Conservation (phyloP, 2,797 vertebrate genomes). For the Knipowitschia caucasica region DNA sequence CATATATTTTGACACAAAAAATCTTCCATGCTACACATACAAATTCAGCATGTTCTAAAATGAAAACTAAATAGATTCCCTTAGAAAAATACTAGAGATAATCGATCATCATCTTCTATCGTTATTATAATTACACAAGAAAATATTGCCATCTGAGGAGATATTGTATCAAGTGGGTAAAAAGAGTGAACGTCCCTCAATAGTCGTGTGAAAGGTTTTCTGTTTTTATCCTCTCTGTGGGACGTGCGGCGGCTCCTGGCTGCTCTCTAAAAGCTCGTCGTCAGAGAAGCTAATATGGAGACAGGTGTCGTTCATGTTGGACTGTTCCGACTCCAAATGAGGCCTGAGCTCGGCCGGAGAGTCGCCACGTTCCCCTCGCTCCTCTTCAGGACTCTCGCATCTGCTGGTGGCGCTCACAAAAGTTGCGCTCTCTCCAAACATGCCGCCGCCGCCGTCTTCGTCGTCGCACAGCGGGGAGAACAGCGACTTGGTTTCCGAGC, state of each 20-base stretch:
- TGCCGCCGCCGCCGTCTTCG: slow-evolving; percentile 73
- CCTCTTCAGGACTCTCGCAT: slow-evolving; percentile 64
- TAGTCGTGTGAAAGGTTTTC: too few species aligned
- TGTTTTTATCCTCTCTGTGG: slow-evolving; percentile 57
- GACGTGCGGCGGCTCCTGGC: slow-evolving; percentile 50
- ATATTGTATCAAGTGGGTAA: slow-evolving; percentile 39
- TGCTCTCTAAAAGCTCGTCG: slow-evolving; percentile 77
- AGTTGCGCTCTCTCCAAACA: slow-evolving; percentile 57
- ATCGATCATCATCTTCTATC: slow-evolving; percentile 54
- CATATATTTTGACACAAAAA: too few species aligned
- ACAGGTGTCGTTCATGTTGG: slow-evolving; percentile 75
- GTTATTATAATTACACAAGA: slow-evolving; percentile 48
- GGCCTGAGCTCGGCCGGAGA: slow-evolving; percentile 14
- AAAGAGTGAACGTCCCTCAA: slow-evolving; percentile 40
- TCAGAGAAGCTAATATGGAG: slow-evolving; percentile 89
- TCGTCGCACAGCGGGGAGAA: slow-evolving; percentile 55
- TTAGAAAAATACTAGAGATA: slow-evolving; percentile 76
- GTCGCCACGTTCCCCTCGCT: slow-evolving; percentile 14
- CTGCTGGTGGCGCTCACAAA: slow-evolving; percentile 68
- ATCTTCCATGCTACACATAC: too few species aligned
- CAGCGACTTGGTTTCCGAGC: slow-evolving; percentile 71
- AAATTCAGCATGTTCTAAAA: slow-evolving; percentile 53
- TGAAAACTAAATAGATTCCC: slow-evolving; percentile 45
- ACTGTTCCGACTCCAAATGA: slow-evolving; percentile 41
- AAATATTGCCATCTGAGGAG: slow-evolving; percentile 30